Conservation (phyloP, 2,797 vertebrate species). For the Myiotriccus ornatus region DNA sequence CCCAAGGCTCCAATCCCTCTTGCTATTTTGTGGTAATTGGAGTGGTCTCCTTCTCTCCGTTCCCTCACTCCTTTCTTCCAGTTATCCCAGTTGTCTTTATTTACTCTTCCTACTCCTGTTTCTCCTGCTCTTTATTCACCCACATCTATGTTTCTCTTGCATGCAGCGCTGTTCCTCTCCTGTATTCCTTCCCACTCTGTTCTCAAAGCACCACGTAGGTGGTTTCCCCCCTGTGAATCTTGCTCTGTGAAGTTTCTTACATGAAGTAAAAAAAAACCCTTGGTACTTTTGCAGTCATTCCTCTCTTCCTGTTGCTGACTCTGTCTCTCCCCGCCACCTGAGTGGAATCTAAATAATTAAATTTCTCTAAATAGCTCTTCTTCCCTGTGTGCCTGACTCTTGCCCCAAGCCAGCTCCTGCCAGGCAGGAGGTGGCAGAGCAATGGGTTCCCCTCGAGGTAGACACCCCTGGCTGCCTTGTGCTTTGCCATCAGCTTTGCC, state of each 20-base stretch:
- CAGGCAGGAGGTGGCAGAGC: neutral
- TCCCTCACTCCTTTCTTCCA: neutral
- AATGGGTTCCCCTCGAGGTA: neutral
- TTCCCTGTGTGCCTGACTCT: neutral
- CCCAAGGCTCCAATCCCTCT: neutral
- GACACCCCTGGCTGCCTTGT: neutral
- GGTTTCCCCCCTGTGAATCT: neutral
- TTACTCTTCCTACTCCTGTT: neutral
- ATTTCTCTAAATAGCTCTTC: neutral
- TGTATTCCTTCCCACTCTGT: neutral
- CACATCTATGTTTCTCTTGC: neutral
- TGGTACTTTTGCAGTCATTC: neutral
- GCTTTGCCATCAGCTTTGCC: neutral
- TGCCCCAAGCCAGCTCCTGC: neutral
- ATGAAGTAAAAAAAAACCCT: neutral
- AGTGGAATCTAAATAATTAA: neutral
- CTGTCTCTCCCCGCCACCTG: neutral
- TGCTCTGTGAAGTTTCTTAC: neutral
- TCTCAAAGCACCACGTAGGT: neutral
- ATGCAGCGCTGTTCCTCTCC: neutral
- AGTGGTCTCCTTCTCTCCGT: neutral
- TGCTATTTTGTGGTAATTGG: neutral
- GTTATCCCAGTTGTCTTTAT: neutral
- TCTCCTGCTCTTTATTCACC: neutral
- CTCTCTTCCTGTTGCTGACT: neutral